Percentiles rank a stretch among this genome's conserved stretches.
Evolutionary conservation across 1,140 invertebrate genomes (phyloP).

Genomic region (Xylocopa sonorina): DNA sequence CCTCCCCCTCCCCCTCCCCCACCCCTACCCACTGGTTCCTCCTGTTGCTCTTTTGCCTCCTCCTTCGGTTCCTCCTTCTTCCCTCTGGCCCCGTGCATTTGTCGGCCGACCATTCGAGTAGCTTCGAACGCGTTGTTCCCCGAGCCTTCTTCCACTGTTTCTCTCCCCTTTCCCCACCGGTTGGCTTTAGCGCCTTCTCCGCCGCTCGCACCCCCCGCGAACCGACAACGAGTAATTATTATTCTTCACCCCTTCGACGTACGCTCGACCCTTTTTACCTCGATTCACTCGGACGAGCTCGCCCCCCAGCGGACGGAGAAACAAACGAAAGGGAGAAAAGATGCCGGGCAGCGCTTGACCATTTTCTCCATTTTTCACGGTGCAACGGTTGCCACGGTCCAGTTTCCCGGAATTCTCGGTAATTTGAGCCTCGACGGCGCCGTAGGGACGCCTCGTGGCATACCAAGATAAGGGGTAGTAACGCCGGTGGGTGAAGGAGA

Average conservation of each 20-base stretch:
- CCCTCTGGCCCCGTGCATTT: conserved; percentile 46
- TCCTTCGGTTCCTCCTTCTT: conserved; percentile 32
- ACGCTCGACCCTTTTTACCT: conserved; percentile 4
- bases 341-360: not conserved
- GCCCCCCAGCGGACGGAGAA: too few species aligned
- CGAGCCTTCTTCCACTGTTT: not conserved
- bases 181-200: not conserved
- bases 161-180: conserved; percentile 9
- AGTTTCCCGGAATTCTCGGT: not conserved
- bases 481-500: too few species aligned
- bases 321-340: not conserved
- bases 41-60: conserved; percentile 44
- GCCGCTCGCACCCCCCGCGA: conserved; percentile 19
- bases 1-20: conserved; percentile 8
- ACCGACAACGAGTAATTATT: conserved; percentile 55
- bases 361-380: conserved; percentile 20
- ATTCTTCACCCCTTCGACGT: conserved; percentile 51
- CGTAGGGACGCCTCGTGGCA: not conserved
- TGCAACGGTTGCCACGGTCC: not conserved
- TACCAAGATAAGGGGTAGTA: too few species aligned
- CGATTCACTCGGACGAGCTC: conserved; percentile 28
- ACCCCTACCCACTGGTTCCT: not conserved
- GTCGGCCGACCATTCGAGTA: conserved; percentile 44
- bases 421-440: too few species aligned
- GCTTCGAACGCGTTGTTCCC: conserved; percentile 32